Conservation (phyloP, 2,113 vertebrate genomes). For the Pteropus alecto region DNA sequence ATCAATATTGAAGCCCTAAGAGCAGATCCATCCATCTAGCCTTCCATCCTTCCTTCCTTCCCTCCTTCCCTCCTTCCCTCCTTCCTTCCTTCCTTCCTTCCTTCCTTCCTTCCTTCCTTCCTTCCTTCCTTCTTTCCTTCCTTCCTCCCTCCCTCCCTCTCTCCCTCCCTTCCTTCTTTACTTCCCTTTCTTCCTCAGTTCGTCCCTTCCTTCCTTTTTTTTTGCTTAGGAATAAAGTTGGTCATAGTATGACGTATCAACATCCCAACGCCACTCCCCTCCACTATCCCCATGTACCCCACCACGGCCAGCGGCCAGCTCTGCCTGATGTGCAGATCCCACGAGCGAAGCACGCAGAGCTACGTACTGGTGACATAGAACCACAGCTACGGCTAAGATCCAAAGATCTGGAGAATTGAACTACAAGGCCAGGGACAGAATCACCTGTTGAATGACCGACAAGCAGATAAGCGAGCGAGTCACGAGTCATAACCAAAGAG, state of each 20-base stretch:
- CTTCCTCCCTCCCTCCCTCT: too few species aligned
- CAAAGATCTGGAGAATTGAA: background rate
- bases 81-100: too few species aligned
- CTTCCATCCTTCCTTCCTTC: too few species aligned
- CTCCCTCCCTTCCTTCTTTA: background rate
- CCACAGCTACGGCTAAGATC: rapidly evolving
- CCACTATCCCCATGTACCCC: background rate
- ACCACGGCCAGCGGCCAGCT: too few species aligned
- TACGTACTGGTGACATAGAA: background rate
- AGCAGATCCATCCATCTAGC: too few species aligned
- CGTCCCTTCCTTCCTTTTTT: background rate
- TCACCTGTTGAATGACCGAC: rapidly evolving
- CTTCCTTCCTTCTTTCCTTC: too few species aligned
- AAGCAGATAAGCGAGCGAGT: rapidly evolving
- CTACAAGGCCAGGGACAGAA: rapidly evolving
- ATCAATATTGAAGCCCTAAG: background rate
- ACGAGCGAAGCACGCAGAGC: rapidly evolving
- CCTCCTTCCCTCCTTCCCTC: too few species aligned
- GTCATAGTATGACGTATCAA: too few species aligned
- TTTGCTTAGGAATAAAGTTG: background rate
- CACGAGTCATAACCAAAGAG: rapidly evolving
- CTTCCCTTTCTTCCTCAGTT: too few species aligned
- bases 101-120: too few species aligned
- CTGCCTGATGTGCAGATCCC: background rate
- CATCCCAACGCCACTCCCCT: too few species aligned